A percentile compares a stretch with the other conserved stretches of the same genome.
These are phyloP conservation scores for Leptinotarsa texana DNA, from an alignment of 1,140 invertebrate genomes.

Conservation along the genomic window DNA sequence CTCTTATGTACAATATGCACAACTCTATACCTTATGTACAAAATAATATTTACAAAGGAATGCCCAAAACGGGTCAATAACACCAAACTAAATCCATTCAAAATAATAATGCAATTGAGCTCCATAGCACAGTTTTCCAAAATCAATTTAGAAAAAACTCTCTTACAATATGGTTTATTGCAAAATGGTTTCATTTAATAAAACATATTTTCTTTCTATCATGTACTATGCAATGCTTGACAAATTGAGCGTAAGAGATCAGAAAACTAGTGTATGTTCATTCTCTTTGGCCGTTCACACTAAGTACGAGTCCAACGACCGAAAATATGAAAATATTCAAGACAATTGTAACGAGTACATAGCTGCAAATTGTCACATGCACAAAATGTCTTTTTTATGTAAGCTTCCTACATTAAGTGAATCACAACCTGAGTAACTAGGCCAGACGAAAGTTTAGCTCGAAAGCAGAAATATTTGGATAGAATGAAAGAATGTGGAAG, in stretches of 20 bases:
- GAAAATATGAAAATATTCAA: constrained; percentile 43
- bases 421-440: constrained; percentile 56
- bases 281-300: constrained; percentile 15
- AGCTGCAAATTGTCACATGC: constrained; percentile 52
- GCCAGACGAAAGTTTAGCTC: constrained; percentile 13
- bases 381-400: constrained; percentile 35
- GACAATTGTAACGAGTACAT: constrained; percentile 40
- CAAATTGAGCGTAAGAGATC: background rate
- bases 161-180: background rate
- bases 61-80: constrained; percentile 50
- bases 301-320: constrained; percentile 49
- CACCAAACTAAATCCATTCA: constrained; percentile 44
- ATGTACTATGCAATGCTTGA: background rate
- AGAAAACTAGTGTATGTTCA: background rate
- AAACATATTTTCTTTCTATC: background rate
- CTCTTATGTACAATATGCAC: constrained; percentile 56
- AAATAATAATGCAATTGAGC: constrained; percentile 10
- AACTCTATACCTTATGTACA: constrained; percentile 40
- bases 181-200: background rate
- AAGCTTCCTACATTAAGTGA: constrained; percentile 37
- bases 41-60: constrained; percentile 51
- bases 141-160: background rate
- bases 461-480: background rate
- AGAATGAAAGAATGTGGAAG: background rate
- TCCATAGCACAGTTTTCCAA: background rate